phyloP scores from a whole-genome alignment of 2,113 vertebrate genomes.

The Ammospiza nelsoni region DNA sequence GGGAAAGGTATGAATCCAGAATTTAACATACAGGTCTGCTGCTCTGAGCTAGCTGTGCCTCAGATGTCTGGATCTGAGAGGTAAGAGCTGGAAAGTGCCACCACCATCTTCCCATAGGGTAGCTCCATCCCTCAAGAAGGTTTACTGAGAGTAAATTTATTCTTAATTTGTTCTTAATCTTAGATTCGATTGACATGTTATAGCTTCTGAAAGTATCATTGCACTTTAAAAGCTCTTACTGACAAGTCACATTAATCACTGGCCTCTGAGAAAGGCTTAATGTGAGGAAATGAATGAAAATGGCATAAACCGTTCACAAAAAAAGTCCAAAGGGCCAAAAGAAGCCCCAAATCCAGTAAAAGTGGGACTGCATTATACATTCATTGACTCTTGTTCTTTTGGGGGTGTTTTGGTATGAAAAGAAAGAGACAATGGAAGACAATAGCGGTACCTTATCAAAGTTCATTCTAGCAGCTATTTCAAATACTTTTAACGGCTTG shows the following conservation, averaged over 20 bases:
- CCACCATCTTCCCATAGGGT: not conserved
- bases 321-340: conserved; percentile 71
- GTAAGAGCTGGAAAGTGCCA: not conserved
- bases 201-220: conserved; percentile 65
- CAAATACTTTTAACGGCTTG: conserved; percentile 97
- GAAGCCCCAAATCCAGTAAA: conserved; percentile 75
- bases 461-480: conserved; percentile 90
- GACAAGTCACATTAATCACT: conserved; percentile 72
- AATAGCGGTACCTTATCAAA: conserved; percentile 90
- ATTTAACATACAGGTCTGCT: not conserved
- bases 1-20: not conserved
- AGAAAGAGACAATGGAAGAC: conserved; percentile 82
- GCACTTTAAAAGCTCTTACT: conserved; percentile 66
- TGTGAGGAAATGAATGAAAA: conserved; percentile 77
- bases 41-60: not conserved
- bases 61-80: not conserved
- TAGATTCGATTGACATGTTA: conserved; percentile 24
- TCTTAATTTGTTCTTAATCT: conserved; percentile 72
- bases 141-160: conserved; percentile 60
- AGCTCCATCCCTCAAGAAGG: not conserved
- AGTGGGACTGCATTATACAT: conserved; percentile 86
- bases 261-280: conserved; percentile 64
- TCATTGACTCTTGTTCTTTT: conserved; percentile 88
- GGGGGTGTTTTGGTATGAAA: conserved; percentile 83
- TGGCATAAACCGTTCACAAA: conserved; percentile 75